Base-by-base conservation (phyloP, 1,140 invertebrate genomes). In the Oryzaephilus surinamensis region DNA sequence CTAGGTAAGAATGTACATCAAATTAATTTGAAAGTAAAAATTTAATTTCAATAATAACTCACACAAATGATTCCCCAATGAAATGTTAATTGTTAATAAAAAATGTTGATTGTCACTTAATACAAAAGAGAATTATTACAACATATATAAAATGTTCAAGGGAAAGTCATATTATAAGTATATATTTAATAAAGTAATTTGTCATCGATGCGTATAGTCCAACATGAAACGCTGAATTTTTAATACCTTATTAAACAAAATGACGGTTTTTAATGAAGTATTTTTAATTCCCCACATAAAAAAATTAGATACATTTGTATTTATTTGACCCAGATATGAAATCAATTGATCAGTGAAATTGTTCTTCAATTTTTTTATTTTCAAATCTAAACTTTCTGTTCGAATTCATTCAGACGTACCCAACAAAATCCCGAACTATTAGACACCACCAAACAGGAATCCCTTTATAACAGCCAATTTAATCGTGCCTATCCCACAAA, bases 401-500 rank as follows among this genome's bases (percentile, higher is more conserved):
- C 11, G 8, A n/a, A 6, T 10, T 21, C 10, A 66, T 67, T 20
- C 60, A 84, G 84, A 49, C 69, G 72, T 47, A 85, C 82, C 0
- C 82, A 86, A 67, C 68, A 80, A 45, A 65, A 74, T 52, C 81
- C 81, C 3, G 73, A 79, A 35, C 62, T 82, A 3, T 46, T 88
- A 28, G 73, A 87, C 53, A 79, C 83, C 1, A 66, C 72, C 4
- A 72, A 78, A 41, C 66, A 70, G 20, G 71, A 77, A 17, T 82
- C 83, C 0, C 57, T 88, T 11, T 76, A 75, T 40, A 69, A 71
- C 19, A 81, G 79, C 0, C 73, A 70, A 41, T 88, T 85, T 54
- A 81, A 87, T 58, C 67, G 71, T 0, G 70, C 65, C 0, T 72
- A 87, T 62, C 77, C 80, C 0, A 84, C 81, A 0, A 88, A 87